Conservation (phyloP, 2,797 vertebrate species). For the Pipistrellus pygmaeus region DNA sequence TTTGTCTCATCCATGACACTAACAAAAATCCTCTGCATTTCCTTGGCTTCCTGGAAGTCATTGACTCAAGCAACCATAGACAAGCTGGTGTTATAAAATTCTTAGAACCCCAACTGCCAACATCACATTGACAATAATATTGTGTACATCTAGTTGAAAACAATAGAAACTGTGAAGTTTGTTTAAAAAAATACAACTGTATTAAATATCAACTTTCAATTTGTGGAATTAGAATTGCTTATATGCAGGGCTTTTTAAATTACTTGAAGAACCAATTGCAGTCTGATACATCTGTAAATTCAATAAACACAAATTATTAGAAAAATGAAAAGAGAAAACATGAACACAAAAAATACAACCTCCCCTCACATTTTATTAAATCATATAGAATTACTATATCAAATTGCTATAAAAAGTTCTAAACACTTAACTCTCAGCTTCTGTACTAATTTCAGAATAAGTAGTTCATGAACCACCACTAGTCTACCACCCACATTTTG, state of each 20-base stretch:
- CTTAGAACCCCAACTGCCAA: background rate
- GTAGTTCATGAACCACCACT: background rate
- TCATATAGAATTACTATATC: background rate
- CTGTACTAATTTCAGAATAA: background rate
- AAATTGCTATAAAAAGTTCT: conserved; percentile 6
- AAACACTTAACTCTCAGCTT: background rate
- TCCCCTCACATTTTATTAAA: background rate
- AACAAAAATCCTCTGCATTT: conserved; percentile 6
- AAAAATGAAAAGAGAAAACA: conserved; percentile 18
- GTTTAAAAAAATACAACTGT: background rate
- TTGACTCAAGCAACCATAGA: background rate
- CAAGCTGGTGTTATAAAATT: background rate
- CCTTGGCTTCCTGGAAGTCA: background rate
- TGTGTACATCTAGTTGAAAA: background rate
- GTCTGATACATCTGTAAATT: background rate
- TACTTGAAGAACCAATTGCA: conserved; percentile 42
- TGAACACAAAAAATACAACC: background rate
- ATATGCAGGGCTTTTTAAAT: background rate
- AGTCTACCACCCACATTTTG: background rate
- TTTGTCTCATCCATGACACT: background rate
- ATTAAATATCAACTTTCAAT: background rate
- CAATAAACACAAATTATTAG: conserved; percentile 20
- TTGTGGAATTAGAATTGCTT: background rate
- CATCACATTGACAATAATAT: background rate
- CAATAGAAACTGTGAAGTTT: background rate